Conservation (phyloP, 2,113 vertebrate species). For the Otolemur garnettii region DNA sequence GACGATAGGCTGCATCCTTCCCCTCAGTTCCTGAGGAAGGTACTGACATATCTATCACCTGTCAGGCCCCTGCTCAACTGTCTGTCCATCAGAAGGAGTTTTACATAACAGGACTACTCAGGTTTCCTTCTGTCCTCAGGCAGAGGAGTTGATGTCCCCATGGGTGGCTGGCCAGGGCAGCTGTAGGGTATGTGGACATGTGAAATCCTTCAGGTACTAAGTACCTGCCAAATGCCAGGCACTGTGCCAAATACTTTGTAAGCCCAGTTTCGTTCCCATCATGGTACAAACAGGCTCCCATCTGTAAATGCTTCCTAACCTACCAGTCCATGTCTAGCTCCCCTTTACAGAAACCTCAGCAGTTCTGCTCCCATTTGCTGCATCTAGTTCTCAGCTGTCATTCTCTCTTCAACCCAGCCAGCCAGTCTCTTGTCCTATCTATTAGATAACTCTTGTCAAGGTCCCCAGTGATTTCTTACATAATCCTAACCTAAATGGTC, state of each 20-base stretch:
- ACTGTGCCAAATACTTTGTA: neutral
- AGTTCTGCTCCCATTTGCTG: no score
- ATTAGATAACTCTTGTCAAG: neutral
- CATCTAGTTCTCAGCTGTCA: neutral
- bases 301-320: neutral
- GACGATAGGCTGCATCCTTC: neutral
- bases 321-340: neutral
- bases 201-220: neutral
- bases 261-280: neutral
- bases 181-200: neutral
- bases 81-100: neutral
- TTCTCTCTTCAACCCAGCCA: neutral
- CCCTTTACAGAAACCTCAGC: neutral
- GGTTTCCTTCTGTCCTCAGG: neutral
- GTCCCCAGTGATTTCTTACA: neutral
- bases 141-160: neutral
- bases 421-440: neutral
- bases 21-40: neutral
- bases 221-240: neutral
- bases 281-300: neutral
- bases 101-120: neutral
- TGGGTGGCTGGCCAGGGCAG: neutral
- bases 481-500: neutral
- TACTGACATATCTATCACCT: neutral
- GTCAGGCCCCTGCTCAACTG: neutral